A percentile compares a stretch with the other conserved stretches of the same genome.
phyloP scores from a whole-genome alignment of 2,888 invertebrate genomes.

The Bugula neritina region DNA sequence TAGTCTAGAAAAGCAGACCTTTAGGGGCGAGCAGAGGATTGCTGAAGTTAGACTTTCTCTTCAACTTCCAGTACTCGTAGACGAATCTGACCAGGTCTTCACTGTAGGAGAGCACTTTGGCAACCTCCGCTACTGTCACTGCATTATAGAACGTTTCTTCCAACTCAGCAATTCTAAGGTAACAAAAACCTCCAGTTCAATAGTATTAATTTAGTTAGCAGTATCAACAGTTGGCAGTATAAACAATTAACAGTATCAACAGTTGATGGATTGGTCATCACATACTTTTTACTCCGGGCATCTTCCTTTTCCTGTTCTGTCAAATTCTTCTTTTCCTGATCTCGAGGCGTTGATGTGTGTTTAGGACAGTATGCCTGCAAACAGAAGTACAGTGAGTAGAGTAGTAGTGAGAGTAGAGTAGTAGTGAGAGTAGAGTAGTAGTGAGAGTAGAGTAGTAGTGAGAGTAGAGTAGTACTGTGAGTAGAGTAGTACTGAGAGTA shows the following conservation, averaged over 20 bases:
- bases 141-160: conserved; percentile 89
- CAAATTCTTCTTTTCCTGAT: conserved; percentile 61
- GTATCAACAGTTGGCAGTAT: too few species aligned
- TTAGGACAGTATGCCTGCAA: conserved; percentile 86
- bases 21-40: conserved; percentile 14
- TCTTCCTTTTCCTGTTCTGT: conserved; percentile 90
- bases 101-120: conserved; percentile 59
- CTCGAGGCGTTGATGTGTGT: conserved; percentile 73
- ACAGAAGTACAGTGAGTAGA: background rate
- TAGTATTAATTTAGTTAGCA: too few species aligned
- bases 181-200: too few species aligned
- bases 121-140: conserved; percentile 62
- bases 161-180: conserved; percentile 77
- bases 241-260: too few species aligned
- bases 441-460: background rate
- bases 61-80: conserved; percentile 94
- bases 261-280: too few species aligned
- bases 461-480: background rate
- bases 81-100: conserved; percentile 78
- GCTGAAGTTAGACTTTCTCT: conserved; percentile 60
- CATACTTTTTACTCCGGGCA: conserved; percentile 71
- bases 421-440: too few species aligned
- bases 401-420: conserved; percentile 22
- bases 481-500: background rate
- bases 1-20: too few species aligned